Evolutionary conservation across 1,140 invertebrate genomes (phyloP), one percentile per base, ranked within the genome.

Genomic region (Scylla paramamosain): DNA sequence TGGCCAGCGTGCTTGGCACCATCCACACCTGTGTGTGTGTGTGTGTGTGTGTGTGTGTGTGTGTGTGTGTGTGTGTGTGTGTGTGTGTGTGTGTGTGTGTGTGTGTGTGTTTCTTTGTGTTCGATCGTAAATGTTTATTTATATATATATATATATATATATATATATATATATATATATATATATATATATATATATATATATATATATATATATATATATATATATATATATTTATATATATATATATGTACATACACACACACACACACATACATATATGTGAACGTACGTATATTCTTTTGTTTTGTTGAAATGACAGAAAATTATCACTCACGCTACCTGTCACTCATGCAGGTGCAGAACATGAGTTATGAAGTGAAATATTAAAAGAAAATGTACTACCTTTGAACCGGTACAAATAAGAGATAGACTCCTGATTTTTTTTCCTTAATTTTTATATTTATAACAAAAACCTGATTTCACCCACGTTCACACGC

Each of bases 81-180:
- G 83, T 4, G 83, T 84, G 83, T 84, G 4, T 84, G 83, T 4
- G 0, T 90, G n/a, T 16, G 31, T 28, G n/a, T 16, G 7, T 45
- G 31, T 45, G 31, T 20, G 10, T 90, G n/a, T 45, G 45, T 28
- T 20, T 8, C n/a, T 45, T 90, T 45, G 31, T 39, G 31, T 14
- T 45, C 10, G 6, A 46, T 90, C 31, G 20, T n/a, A 87, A 31
- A 88, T 88, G 39, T 88, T 31, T 29, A 29, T 88, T 31, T 88
- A 87, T 87, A 87, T 87, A 6, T 87, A 87, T 6, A 87, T 87
- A 2, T 87, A 2, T 87, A 87, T 87, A 87, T 87, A 87, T 87
- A 87, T 87, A 87, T 87, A 87, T 87, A 87, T 87, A 87, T 87
- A 87, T 87, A 87, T 87, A 87, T 87, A 87, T 87, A 87, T 87